Evolutionary conservation across 2,888 invertebrate species (phyloP), one percentile per base, ranked within the genome.

Genomic region (Therioaphis trifolii): DNA sequence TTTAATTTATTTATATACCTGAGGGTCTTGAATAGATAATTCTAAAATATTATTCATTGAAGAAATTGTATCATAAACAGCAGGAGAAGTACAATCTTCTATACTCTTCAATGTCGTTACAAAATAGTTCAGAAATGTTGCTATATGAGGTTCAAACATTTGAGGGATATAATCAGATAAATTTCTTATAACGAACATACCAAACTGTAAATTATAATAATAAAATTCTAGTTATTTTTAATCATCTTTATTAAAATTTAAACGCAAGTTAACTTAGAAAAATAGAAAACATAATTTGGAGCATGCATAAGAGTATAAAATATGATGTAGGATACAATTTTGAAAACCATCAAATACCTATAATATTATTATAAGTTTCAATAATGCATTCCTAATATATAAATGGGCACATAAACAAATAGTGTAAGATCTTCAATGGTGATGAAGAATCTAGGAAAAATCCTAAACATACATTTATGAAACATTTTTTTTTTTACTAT

Each of bases 41-140:
- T 82, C 82, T 40, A 82, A 11, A 40, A 82, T 15, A 66, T 82
- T 82, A 74, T 82, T 82, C 82, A 82, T 82, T 40, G 82, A 58
- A 49, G 40, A 35, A 49, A 82, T 82, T 15, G 63, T 74, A 18
- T 82, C 74, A 52, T 63, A 82, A 52, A 72, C 52, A 4, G 49
- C 9, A 49, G 27, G 14, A 7, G 82, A 82, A 35, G 46, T 82
- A 49, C 74, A 61, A 74, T 82, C 74, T 15, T 63, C 63, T 63
- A 61, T 1, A 52, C n/a, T 61, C 35, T 5, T 35, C n/a, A 82
- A 35, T n/a, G n/a, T 82, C 27, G 49, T 52, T 24, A 24, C 52
- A 35, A 82, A 82, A 82, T 74, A 82, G n/a, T 52, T 66, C 0
- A 63, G 35, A 82, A 74, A 82, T 52, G 74, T 63, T 66, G 24